Conservation (phyloP, 2,888 invertebrate genomes). For the Nineta flava region DNA sequence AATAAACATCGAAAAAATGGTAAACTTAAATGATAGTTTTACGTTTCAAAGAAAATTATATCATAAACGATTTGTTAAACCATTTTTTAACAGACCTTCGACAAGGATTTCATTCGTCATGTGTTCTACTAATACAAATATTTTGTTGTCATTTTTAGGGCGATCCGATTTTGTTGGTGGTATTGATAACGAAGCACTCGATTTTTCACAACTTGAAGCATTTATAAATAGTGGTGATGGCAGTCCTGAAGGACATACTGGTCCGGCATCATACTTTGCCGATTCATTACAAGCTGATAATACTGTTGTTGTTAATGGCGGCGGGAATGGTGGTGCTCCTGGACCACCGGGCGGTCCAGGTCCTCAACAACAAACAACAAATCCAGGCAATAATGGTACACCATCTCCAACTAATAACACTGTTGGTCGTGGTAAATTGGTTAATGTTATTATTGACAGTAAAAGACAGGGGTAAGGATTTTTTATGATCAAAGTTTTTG, state of each 20-base stretch:
- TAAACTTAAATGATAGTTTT: too few species aligned
- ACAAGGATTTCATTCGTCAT: too few species aligned
- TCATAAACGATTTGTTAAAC: too few species aligned
- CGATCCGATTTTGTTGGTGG: constrained; percentile 67
- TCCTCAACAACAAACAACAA: constrained; percentile 6
- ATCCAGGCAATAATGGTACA: neutral
- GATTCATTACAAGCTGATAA: constrained; percentile 22
- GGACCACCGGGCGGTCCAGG: neutral
- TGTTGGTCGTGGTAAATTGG: constrained; percentile 19
- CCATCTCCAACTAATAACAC: constrained; percentile 1
- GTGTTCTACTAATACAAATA: too few species aligned
- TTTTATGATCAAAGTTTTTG: neutral
- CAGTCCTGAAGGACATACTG: constrained; percentile 26
- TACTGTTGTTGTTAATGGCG: neutral
- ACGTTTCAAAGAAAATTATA: too few species aligned
- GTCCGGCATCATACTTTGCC: constrained; percentile 29
- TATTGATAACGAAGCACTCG: constrained; percentile 71
- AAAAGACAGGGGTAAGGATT: constrained; percentile 23
- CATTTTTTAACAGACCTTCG: too few species aligned
- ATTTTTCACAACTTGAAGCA: constrained; percentile 69
- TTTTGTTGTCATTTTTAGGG: constrained; percentile 32
- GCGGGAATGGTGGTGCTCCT: neutral
- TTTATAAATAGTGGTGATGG: constrained; percentile 66
- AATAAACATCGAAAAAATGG: too few species aligned
- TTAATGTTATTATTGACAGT: constrained; percentile 27